Conservation (phyloP, 1,140 invertebrate species). For the Anoplolepis gracilipes region DNA sequence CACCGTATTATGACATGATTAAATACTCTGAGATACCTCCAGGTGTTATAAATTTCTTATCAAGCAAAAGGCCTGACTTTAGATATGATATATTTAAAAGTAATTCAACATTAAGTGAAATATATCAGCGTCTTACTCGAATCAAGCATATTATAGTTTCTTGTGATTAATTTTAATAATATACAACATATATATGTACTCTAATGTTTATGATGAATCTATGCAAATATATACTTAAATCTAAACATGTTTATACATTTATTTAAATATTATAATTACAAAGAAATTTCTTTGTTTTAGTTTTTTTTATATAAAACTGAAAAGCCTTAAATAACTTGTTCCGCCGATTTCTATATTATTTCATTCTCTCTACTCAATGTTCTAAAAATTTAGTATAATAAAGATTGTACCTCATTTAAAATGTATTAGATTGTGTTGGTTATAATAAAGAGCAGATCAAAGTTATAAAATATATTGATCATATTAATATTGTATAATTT, state of each 20-base stretch:
- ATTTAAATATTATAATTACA: no score
- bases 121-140: not conserved
- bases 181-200: no score
- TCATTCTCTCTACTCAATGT: not conserved
- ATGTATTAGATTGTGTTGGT: no score
- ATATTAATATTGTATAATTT: no score
- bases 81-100: no score
- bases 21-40: not conserved
- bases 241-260: no score
- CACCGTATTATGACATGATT: not conserved
- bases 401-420: not conserved
- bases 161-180: no score
- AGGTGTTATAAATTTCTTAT: not conserved
- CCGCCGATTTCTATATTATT: no score
- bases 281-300: not conserved
- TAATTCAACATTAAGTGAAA: not conserved
- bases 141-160: not conserved
- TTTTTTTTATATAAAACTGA: not conserved
- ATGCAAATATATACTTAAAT: no score
- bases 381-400: not conserved
- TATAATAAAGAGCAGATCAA: not conserved
- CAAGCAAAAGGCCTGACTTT: not conserved
- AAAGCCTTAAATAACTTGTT: no score
- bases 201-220: no score
- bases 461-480: not conserved